A percentile compares a stretch with the other conserved stretches of the same genome.
Conservation (phyloP, 2,113 vertebrate species). For the human (Homo sapiens) region DNA sequence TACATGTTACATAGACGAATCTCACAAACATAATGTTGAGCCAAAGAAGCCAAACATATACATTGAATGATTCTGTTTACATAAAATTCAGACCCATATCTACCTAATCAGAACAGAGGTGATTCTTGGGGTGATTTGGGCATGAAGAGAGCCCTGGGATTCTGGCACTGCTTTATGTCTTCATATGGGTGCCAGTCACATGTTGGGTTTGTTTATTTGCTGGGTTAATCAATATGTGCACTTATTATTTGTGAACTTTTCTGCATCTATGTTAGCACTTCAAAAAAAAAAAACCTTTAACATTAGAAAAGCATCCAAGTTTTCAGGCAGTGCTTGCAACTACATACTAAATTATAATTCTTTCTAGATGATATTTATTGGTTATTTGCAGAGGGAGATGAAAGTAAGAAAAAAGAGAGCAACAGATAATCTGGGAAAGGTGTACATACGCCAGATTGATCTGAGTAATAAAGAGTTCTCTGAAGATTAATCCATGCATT, state of each 20-base stretch:
- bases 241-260: neutral
- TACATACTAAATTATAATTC: neutral
- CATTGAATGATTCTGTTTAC: neutral
- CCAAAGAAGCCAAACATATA: neutral
- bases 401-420: neutral
- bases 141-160: neutral
- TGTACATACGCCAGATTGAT: neutral
- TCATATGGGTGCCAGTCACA: neutral
- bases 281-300: neutral
- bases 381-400: neutral
- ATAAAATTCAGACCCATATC: neutral
- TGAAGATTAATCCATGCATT: neutral
- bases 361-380: neutral
- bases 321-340: neutral
- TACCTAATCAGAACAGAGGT: neutral
- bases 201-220: neutral
- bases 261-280: neutral
- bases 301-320: neutral
- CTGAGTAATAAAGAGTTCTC: neutral
- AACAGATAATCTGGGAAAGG: neutral
- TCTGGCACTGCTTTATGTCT: neutral
- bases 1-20: neutral
- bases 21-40: neutral
- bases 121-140: rapidly evolving
- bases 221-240: neutral